Conservation (phyloP, 2,113 vertebrate genomes). For the Malurus elegans region DNA sequence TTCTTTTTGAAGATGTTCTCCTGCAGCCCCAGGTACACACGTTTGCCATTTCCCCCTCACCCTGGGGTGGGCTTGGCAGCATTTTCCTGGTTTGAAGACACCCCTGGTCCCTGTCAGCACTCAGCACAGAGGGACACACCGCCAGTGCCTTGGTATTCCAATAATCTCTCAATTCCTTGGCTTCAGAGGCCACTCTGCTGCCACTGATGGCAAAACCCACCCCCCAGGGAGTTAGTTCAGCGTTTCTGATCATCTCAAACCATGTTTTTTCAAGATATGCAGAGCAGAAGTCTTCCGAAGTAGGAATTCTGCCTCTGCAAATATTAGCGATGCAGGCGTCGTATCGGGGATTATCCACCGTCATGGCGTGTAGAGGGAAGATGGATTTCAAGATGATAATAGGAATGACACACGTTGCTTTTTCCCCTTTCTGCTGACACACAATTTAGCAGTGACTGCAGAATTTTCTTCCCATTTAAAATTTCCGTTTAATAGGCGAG, state of each 20-base stretch:
- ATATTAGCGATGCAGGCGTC: background rate
- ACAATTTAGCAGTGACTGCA: slow-evolving; percentile 27
- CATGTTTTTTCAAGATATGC: background rate
- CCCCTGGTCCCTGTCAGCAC: background rate
- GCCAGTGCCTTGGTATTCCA: background rate
- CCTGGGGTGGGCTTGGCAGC: background rate
- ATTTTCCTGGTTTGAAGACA: background rate
- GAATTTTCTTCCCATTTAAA: slow-evolving; percentile 43
- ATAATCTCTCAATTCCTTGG: background rate
- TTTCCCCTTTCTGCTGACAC: slow-evolving; percentile 51
- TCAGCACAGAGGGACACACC: fast-evolving
- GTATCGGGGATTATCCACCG: background rate
- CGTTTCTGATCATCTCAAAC: background rate
- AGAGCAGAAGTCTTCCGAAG: background rate
- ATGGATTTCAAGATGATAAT: slow-evolving; percentile 57
- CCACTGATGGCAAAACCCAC: background rate
- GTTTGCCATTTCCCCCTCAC: background rate
- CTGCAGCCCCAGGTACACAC: background rate
- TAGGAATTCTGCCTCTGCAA: background rate
- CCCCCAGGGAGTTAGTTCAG: background rate
- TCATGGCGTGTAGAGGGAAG: slow-evolving; percentile 9
- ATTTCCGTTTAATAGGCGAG: slow-evolving; percentile 32
- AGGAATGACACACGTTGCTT: slow-evolving; percentile 41
- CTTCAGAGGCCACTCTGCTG: background rate
- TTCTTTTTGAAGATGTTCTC: background rate